Evolutionary conservation across 2,888 invertebrate genomes (phyloP).

Genomic region (Cerastis leucographa): DNA sequence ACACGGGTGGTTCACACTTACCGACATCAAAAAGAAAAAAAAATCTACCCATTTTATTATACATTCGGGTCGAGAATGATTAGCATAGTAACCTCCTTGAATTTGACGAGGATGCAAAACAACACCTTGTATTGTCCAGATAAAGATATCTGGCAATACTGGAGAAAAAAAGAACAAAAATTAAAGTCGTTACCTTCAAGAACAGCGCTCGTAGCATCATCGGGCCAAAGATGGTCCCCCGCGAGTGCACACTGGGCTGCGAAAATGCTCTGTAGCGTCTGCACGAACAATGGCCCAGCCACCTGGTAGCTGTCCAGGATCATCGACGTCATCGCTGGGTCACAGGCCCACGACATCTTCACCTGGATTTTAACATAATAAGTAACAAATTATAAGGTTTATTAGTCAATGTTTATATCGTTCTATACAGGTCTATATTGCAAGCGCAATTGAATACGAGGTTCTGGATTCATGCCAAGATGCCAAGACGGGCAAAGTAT

Average conservation of each 20-base stretch:
- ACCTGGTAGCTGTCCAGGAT: constrained; percentile 76
- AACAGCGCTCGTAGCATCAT: constrained; percentile 83
- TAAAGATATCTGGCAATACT: background rate
- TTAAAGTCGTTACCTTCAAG: constrained; percentile 66
- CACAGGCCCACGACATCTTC: constrained; percentile 78
- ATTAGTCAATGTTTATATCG: too few species aligned
- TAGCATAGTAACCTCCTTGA: too few species aligned
- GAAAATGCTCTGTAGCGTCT: constrained; percentile 90
- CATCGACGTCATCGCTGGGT: constrained; percentile 70
- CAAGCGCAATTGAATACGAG: too few species aligned
- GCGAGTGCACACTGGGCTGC: constrained; percentile 89
- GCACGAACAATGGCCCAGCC: constrained; percentile 87
- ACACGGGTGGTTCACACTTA: too few species aligned
- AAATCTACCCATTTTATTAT: too few species aligned
- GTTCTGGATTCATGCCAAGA: too few species aligned
- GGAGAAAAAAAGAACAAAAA: background rate
- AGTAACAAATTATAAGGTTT: too few species aligned
- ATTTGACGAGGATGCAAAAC: too few species aligned
- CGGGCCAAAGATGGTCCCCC: constrained; percentile 85
- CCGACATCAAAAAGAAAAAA: too few species aligned
- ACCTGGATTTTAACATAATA: constrained; percentile 25
- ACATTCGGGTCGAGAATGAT: too few species aligned
- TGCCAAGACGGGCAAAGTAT: too few species aligned
- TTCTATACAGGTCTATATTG: too few species aligned
- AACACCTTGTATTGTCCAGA: background rate